Evolutionary conservation across 1,140 invertebrate species (phyloP), one percentile per base, ranked within the genome.

Genomic region (Leptinotarsa undecemlineata): DNA sequence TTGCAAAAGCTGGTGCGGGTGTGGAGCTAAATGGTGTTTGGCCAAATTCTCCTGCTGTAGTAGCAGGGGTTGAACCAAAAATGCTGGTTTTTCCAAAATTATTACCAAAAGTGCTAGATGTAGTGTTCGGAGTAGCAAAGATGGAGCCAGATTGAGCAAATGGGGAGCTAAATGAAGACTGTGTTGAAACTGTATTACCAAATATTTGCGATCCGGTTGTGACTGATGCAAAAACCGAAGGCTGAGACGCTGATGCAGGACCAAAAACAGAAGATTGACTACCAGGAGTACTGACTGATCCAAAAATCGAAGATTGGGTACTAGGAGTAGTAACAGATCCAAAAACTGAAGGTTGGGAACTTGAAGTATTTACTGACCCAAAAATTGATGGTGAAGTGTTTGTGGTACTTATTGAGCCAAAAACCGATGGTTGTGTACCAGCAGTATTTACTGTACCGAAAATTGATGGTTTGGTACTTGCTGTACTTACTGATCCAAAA

Each of bases 1-100:
- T 73, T 19, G 77, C 80, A 77, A 83, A 83, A 47, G 77, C 69
- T 62, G 77, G 76, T 66, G 62, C 47, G n/a, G 33, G 8, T 66
- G 62, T 51, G 20, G 74, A 70, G 61, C 48, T 75, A 26, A 42
- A 21, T 23, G 74, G 20, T 17, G 73, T n/a, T 51, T 72, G 67
- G 48, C 76, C 76, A 73, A 80, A 80, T 64, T 63, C 63, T 62
- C 66, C 47, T 61, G 76, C 51, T 66, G 72, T 26, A 20, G 71
- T 73, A 69, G 60, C 47, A 48, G 72, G 20, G 61, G 75, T 15
- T 3, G 75, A 33, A 67, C 67, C 47, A 51, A 70, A 73, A 68
- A 57, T 66, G 19, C 21, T 66, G 51, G 20, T 64, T 67, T 47
- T 64, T 13, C 48, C 33, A 60, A 51, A 71, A 8, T n/a, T 19